A percentile compares a stretch with the other conserved stretches of the same genome.
These are phyloP conservation scores for Macquaria ambigua DNA, from an alignment of 2,113 vertebrate species.

Conservation along the genomic window DNA sequence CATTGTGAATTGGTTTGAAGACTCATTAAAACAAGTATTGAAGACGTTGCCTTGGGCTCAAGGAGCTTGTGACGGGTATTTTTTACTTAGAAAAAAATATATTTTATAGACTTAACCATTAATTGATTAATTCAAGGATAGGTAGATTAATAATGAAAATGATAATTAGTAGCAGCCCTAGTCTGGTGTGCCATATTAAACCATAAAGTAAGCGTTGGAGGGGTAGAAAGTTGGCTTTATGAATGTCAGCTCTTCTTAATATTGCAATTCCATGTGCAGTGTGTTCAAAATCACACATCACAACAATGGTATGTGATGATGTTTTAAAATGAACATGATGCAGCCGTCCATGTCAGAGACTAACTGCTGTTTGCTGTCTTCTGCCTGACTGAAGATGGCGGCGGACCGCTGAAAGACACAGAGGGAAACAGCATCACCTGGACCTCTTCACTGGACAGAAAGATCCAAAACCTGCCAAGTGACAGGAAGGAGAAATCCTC, in stretches of 20 bases:
- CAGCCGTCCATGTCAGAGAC: background rate
- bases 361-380: background rate
- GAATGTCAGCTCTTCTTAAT: background rate
- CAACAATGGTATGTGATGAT: background rate
- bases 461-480: slow-evolving; percentile 72
- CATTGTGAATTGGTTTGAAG: no score
- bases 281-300: background rate
- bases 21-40: no score
- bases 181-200: background rate
- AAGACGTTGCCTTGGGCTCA: no score
- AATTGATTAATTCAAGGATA: background rate
- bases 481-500: slow-evolving; percentile 83
- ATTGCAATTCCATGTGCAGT: background rate
- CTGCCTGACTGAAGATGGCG: slow-evolving; percentile 36
- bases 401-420: background rate
- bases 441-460: slow-evolving; percentile 89
- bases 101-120: background rate
- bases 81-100: background rate
- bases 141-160: background rate
- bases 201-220: background rate
- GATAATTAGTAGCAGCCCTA: background rate
- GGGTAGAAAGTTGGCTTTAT: background rate
- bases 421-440: slow-evolving; percentile 85
- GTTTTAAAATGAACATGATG: background rate
- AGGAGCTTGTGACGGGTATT: background rate